These are phyloP conservation scores for Falco naumanni DNA, from an alignment of 2,797 vertebrate genomes.

Conservation along the genomic window DNA sequence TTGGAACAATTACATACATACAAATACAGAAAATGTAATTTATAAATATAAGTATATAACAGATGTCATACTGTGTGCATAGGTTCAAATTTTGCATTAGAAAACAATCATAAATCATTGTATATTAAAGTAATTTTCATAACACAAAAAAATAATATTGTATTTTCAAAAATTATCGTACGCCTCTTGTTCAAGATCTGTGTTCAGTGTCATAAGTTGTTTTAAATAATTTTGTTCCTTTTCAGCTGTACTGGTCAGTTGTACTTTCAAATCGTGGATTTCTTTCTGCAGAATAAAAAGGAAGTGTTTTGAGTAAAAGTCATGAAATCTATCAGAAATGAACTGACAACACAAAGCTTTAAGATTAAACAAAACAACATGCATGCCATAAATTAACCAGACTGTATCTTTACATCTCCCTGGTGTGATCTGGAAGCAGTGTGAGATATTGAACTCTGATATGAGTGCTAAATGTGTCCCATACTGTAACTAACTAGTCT, in stretches of 20 bases:
- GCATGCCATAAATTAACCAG: neutral
- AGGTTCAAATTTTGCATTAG: neutral
- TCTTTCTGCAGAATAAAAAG: slow-evolving; percentile 77
- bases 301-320: neutral
- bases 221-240: slow-evolving; percentile 78
- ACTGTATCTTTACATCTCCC: neutral
- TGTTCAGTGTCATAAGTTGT: slow-evolving; percentile 76
- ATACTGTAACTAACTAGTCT: neutral
- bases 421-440: neutral
- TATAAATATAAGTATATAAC: neutral
- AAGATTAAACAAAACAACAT: neutral
- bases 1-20: neutral
- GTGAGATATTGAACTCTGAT: neutral
- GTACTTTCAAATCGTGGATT: slow-evolving; percentile 77
- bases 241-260: slow-evolving; percentile 76
- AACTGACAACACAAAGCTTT: neutral
- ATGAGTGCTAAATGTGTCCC: neutral
- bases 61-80: neutral
- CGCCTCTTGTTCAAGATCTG: slow-evolving; percentile 71
- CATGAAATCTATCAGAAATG: neutral
- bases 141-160: neutral
- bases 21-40: neutral
- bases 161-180: slow-evolving; percentile 53
- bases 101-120: neutral
- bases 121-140: neutral